Percentiles rank a stretch among this genome's conserved stretches.
Evolutionary conservation across 2,113 vertebrate species (phyloP).

Genomic region (Cercopithecus mona): DNA sequence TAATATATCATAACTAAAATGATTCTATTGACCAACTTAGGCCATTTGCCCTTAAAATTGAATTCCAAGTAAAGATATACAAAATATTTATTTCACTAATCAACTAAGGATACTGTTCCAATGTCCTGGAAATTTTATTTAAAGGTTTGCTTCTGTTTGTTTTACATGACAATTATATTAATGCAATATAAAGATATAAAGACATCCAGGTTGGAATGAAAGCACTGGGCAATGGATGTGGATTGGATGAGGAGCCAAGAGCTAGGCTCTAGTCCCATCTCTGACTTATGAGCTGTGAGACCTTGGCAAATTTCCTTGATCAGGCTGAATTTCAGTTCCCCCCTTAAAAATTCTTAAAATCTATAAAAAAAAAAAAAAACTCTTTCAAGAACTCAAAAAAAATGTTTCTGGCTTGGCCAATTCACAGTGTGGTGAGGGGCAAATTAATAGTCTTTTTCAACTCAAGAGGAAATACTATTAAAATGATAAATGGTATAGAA

Average conservation of each 20-base stretch:
- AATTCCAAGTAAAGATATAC: constrained; percentile 8
- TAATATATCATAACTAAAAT: neutral
- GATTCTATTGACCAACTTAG: neutral
- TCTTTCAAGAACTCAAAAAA: neutral
- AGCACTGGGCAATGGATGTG: neutral
- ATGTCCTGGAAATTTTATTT: neutral
- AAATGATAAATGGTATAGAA: neutral
- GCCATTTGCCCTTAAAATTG: neutral
- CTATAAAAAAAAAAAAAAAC: neutral
- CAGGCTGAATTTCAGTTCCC: neutral
- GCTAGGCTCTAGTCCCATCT: neutral
- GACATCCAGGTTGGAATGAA: neutral
- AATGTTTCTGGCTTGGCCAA: neutral
- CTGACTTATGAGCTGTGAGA: neutral
- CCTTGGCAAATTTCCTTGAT: neutral
- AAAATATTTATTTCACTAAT: neutral
- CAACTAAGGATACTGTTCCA: neutral
- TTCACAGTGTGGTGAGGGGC: neutral
- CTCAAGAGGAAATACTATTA: neutral
- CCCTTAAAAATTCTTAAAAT: neutral
- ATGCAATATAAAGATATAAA: neutral
- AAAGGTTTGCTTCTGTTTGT: neutral
- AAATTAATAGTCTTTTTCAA: neutral
- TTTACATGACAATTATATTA: neutral
- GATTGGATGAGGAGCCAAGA: neutral